phyloP scores from a whole-genome alignment of 2,888 invertebrate genomes.

The Himalopsyche kuldschensis region DNA sequence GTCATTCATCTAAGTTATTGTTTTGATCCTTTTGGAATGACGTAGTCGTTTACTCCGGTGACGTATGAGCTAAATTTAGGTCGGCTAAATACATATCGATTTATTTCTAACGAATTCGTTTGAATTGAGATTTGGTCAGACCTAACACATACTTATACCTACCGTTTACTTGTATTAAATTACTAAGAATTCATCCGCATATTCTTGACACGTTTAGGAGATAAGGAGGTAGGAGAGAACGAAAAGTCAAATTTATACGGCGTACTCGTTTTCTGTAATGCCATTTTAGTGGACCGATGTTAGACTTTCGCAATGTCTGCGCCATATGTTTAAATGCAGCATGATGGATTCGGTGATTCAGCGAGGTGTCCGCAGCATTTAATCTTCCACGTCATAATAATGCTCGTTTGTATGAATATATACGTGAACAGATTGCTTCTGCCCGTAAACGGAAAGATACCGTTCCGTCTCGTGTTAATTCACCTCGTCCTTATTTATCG shows the following conservation, averaged over 20 bases:
- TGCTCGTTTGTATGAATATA: not conserved
- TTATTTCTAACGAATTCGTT: too few species aligned
- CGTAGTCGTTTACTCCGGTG: not conserved
- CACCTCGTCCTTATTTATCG: not conserved
- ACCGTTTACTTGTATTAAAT: not conserved
- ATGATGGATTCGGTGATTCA: not conserved
- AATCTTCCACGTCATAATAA: not conserved
- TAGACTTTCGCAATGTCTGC: not conserved
- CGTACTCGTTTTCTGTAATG: not conserved
- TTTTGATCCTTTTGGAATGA: not conserved
- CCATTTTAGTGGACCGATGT: not conserved
- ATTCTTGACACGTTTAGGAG: not conserved
- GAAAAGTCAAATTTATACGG: not conserved
- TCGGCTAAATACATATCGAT: too few species aligned
- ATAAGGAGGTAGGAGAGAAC: too few species aligned
- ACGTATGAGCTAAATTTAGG: not conserved
- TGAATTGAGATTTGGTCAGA: too few species aligned
- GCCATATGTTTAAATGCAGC: not conserved
- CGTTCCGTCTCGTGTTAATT: not conserved
- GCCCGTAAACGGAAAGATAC: not conserved
- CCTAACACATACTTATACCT: too few species aligned
- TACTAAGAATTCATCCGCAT: not conserved
- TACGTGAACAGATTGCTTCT: not conserved
- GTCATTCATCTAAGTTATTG: not conserved
- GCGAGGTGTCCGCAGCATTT: not conserved